These are phyloP conservation scores for Spicauda simplicius DNA, from an alignment of 2,888 invertebrate species.

Conservation along the genomic window DNA sequence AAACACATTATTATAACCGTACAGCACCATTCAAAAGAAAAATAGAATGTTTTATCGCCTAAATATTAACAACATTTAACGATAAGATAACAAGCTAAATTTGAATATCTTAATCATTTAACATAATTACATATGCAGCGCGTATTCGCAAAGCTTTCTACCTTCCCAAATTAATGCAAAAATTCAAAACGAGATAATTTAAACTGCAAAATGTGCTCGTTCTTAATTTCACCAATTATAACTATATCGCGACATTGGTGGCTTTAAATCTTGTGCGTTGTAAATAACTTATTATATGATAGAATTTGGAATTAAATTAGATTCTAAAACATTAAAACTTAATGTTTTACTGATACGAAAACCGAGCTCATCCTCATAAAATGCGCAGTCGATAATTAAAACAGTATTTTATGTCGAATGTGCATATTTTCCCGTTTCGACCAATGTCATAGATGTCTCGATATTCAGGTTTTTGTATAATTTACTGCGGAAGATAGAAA, in stretches of 20 bases:
- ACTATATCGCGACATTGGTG: conserved; percentile 4
- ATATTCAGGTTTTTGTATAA: conserved; percentile 8
- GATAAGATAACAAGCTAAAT: not conserved
- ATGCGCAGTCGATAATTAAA: conserved; percentile 8
- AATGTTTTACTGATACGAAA: conserved; percentile 16
- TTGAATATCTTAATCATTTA: conserved; percentile 1
- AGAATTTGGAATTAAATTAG: conserved; percentile 16
- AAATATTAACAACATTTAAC: conserved; percentile 1
- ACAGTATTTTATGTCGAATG: conserved; percentile 9
- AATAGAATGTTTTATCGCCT: not conserved
- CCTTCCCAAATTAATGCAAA: not conserved
- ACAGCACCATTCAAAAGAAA: not conserved
- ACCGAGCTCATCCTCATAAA: conserved; percentile 18
- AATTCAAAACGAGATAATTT: not conserved
- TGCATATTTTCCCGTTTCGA: conserved; percentile 20
- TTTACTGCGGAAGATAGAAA: conserved; percentile 9
- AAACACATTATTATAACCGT: not conserved
- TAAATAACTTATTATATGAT: conserved; percentile 4
- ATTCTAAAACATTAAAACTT: conserved; percentile 14
- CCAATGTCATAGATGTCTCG: conserved; percentile 5
- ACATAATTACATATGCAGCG: conserved; percentile 13
- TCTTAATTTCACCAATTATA: too few species aligned
- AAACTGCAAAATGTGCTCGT: too few species aligned
- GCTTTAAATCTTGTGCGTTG: conserved; percentile 8
- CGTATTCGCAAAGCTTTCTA: not conserved